phyloP scores from a whole-genome alignment of 2,888 invertebrate species.

The Falcaria lacertinaria region DNA sequence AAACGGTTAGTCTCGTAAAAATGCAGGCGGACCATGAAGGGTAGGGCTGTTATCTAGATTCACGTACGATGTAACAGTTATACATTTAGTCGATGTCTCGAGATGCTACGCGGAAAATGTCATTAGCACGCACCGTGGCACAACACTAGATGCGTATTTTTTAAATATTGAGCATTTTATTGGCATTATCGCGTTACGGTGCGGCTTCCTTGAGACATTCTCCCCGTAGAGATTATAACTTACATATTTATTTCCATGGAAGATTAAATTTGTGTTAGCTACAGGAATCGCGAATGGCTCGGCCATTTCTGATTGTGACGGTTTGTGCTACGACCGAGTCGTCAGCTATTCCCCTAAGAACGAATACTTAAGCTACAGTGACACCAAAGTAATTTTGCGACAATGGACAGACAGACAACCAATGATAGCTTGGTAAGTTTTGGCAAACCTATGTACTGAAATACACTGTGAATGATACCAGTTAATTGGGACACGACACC shows the following conservation, averaged over 20 bases:
- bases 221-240: slow-evolving; percentile 56
- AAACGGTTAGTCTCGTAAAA: slow-evolving; percentile 59
- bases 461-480: too few species aligned
- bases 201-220: slow-evolving; percentile 47
- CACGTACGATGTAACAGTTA: slow-evolving; percentile 68
- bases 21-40: slow-evolving; percentile 48
- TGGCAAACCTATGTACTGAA: too few species aligned
- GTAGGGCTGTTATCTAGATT: slow-evolving; percentile 47
- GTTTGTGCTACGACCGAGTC: slow-evolving; percentile 65
- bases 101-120: slow-evolving; percentile 54
- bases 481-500: too few species aligned
- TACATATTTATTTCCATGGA: slow-evolving; percentile 75
- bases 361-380: slow-evolving; percentile 45
- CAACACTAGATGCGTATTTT: slow-evolving; percentile 36
- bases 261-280: slow-evolving; percentile 71
- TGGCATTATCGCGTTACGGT: slow-evolving; percentile 33
- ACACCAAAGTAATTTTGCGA: background rate
- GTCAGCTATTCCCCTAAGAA: slow-evolving; percentile 47
- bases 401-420: background rate
- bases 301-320: slow-evolving; percentile 40
- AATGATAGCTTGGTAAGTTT: too few species aligned
- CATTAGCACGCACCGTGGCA: slow-evolving; percentile 39
- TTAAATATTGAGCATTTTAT: slow-evolving; percentile 65
- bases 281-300: slow-evolving; percentile 55
- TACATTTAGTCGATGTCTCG: slow-evolving; percentile 78